phyloP scores from a whole-genome alignment of 2,113 vertebrate genomes.

The Canis aureus region DNA sequence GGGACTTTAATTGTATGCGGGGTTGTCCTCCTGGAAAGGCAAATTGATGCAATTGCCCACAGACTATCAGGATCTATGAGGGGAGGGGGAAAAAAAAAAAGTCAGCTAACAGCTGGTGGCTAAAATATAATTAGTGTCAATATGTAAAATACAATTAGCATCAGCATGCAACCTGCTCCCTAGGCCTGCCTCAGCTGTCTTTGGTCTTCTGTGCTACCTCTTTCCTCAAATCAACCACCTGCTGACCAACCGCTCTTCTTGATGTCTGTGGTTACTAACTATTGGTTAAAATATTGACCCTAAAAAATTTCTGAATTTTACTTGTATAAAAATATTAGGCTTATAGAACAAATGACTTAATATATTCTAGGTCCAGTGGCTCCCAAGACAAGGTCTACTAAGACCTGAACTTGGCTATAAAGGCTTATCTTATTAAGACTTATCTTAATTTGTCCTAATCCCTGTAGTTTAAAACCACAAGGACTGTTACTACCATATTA shows the following conservation, averaged over 20 bases:
- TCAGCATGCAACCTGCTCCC: slow-evolving; percentile 25
- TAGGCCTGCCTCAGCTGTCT: slow-evolving; percentile 9
- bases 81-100: not conserved
- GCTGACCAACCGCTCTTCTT: not conserved
- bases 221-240: not conserved
- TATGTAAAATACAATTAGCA: slow-evolving; percentile 70
- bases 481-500: not conserved
- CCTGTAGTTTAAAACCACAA: not conserved
- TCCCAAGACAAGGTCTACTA: not conserved
- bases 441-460: not conserved
- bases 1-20: slow-evolving; percentile 47
- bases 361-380: not conserved
- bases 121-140: slow-evolving; percentile 69
- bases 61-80: slow-evolving; percentile 49
- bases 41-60: slow-evolving; percentile 59
- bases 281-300: slow-evolving; percentile 36
- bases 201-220: not conserved
- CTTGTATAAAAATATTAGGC: not conserved
- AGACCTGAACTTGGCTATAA: not conserved
- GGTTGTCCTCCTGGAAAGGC: slow-evolving; percentile 39
- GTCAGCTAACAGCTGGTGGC: slow-evolving; percentile 49
- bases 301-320: not conserved
- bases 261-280: not conserved
- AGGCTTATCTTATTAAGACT: not conserved
- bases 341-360: not conserved